Conservation (phyloP, 30 jellyfish, hydroid and myxozoan genomes). For the Calvadosia cruxmelitensis region DNA sequence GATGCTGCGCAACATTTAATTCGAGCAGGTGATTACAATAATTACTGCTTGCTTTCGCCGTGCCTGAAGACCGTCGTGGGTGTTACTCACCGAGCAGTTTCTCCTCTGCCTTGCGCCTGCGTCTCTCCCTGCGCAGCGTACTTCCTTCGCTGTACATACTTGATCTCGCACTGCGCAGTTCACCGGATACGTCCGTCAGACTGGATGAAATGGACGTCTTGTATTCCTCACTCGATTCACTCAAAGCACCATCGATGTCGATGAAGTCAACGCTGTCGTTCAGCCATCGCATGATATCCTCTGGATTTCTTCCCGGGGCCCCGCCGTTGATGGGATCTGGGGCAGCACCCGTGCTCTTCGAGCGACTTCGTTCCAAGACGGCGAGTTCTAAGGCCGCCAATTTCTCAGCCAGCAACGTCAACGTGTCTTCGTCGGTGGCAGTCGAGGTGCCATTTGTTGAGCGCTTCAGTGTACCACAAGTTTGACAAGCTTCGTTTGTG, state of each 20-base stretch:
- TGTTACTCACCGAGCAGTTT: slow-evolving; percentile 10
- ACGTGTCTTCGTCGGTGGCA: neutral
- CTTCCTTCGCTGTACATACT: slow-evolving; percentile 17
- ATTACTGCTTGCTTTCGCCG: no score
- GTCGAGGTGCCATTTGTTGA: neutral
- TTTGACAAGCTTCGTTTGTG: neutral
- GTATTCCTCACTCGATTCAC: slow-evolving; percentile 45
- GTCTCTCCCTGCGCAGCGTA: slow-evolving; percentile 1
- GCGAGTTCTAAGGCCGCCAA: neutral
- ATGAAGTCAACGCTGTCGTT: slow-evolving; percentile 16
- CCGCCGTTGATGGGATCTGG: neutral
- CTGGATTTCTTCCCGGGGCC: slow-evolving; percentile 13
- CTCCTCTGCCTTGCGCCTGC: slow-evolving; percentile 4
- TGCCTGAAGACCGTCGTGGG: no score
- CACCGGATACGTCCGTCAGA: slow-evolving; percentile 32
- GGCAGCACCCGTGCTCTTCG: slow-evolving; percentile 1
- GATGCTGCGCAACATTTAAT: no score
- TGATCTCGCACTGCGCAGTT: slow-evolving; percentile 23
- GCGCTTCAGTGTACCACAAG: neutral
- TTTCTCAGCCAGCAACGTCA: neutral
- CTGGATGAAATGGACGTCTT: slow-evolving; percentile 72
- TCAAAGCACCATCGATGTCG: slow-evolving; percentile 9
- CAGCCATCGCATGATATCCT: slow-evolving; percentile 36
- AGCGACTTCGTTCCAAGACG: neutral
- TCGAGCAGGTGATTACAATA: no score